Evolutionary conservation across 2,888 invertebrate genomes (phyloP), one percentile per base, ranked within the genome.

Genomic region (Drosophila greeni): DNA sequence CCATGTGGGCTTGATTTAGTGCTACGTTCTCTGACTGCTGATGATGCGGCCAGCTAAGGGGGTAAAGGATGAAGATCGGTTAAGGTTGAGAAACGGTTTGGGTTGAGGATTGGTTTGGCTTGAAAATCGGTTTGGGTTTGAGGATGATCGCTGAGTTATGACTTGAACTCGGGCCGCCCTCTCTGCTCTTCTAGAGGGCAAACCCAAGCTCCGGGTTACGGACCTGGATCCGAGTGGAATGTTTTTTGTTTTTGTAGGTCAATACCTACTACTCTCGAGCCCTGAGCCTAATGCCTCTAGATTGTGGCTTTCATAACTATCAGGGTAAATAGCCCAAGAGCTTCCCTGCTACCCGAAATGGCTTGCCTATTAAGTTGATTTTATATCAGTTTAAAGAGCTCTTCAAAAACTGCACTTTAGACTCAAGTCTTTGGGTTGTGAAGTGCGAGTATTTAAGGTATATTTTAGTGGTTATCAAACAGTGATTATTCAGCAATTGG

Each of bases 1-100:
- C 52, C 68, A 78, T 78, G 78, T 78, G 82, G 78, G 78, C 78
- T 78, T 78, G 78, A 78, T 78, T 78, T 78, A 78, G 80, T 76
- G 76, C 70, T 67, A 73, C 65, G 67, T 75, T 70, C 71, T 56
- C 20, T 49, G 69, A 52, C 65, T 80, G 66, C 52, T 71, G 69
- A 51, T 71, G 69, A 45, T 52, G 58, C 47, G 45, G 58, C 53
- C 42, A 60, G 58, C 45, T 56, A 24, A 49, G 7, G 26, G 45
- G 43, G 43, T 26, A n/a, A 40, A 24, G 52, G 39, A 45, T n/a
- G 59, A 16, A 29, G 45, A 45, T 43, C 34, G 42, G 33, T 8
- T 34, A n/a, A n/a, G n/a, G n/a, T n/a, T n/a, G n/a, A n/a, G n/a
- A n/a, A n/a, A n/a, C n/a, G n/a, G n/a, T n/a, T 29, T 20, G 20